Evolutionary conservation across 2,797 vertebrate genomes (phyloP).

Genomic region (Tadarida brasiliensis): DNA sequence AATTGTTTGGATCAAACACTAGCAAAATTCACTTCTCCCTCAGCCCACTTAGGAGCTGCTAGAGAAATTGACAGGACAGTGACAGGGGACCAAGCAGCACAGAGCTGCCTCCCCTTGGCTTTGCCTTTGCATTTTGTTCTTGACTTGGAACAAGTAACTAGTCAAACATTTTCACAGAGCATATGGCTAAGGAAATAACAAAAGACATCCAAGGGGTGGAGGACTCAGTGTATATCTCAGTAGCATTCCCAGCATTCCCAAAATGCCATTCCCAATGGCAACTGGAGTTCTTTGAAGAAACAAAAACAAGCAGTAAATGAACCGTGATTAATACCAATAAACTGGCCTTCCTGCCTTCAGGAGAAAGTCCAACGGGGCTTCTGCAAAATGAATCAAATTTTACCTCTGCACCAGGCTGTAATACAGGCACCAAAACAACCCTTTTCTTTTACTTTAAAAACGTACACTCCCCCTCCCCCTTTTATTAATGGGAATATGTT

Average conservation of each 20-base stretch:
- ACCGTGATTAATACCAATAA: constrained; percentile 27
- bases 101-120: background rate
- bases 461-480: background rate
- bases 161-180: constrained; percentile 35
- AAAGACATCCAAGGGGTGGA: background rate
- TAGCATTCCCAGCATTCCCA: constrained; percentile 52
- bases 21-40: background rate
- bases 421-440: background rate
- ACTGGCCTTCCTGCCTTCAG: constrained; percentile 17
- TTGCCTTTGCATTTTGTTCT: background rate
- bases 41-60: background rate
- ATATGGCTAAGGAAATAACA: background rate
- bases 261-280: constrained; percentile 60
- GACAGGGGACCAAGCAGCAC: background rate
- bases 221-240: background rate
- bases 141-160: constrained; percentile 14
- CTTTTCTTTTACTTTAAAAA: background rate
- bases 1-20: background rate
- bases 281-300: constrained; percentile 52
- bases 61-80: background rate
- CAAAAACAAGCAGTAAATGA: constrained; percentile 57
- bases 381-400: constrained; percentile 11
- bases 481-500: background rate
- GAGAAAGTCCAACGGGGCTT: background rate
- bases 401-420: background rate